A percentile compares a stretch with the other conserved stretches of the same genome.
Conservation (phyloP, 2,113 vertebrate genomes). For the Takifugu flavidus region DNA sequence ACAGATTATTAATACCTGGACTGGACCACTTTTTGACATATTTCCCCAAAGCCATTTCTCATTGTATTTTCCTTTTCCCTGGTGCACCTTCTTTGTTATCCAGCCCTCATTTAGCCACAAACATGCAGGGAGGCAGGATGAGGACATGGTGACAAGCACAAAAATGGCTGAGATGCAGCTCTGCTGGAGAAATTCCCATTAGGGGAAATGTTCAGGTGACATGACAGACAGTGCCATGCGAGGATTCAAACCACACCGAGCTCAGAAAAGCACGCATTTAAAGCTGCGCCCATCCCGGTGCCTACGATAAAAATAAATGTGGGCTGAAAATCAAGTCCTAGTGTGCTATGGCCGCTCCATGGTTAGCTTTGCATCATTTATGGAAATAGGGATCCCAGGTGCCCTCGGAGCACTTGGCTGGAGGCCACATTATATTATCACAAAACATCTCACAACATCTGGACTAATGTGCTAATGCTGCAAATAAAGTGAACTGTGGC, state of each 20-base stretch:
- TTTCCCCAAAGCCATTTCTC: neutral
- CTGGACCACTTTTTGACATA: neutral
- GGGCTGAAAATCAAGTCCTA: too few species aligned
- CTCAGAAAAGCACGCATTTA: constrained; percentile 11
- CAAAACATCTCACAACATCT: too few species aligned
- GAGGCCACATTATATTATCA: too few species aligned
- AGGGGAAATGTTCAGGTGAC: constrained; percentile 32
- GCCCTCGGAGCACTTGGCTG: too few species aligned
- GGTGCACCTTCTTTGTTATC: too few species aligned
- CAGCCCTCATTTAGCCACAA: constrained; percentile 1
- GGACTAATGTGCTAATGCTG: too few species aligned
- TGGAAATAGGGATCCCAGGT: too few species aligned
- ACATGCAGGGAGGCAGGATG: constrained; percentile 1
- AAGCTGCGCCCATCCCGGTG: neutral
- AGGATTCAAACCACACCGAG: constrained; percentile 4
- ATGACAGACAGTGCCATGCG: constrained; percentile 10
- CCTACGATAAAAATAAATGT: too few species aligned
- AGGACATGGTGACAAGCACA: neutral
- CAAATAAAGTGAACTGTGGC: too few species aligned
- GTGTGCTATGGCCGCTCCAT: too few species aligned
- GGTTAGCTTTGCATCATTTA: too few species aligned
- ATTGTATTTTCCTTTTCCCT: neutral
- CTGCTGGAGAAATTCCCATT: constrained; percentile 35
- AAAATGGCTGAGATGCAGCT: neutral
- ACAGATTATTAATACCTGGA: too few species aligned